Percentiles rank a stretch among this genome's conserved stretches.
Conservation (phyloP, 2,888 invertebrate genomes). For the Pocota personata region DNA sequence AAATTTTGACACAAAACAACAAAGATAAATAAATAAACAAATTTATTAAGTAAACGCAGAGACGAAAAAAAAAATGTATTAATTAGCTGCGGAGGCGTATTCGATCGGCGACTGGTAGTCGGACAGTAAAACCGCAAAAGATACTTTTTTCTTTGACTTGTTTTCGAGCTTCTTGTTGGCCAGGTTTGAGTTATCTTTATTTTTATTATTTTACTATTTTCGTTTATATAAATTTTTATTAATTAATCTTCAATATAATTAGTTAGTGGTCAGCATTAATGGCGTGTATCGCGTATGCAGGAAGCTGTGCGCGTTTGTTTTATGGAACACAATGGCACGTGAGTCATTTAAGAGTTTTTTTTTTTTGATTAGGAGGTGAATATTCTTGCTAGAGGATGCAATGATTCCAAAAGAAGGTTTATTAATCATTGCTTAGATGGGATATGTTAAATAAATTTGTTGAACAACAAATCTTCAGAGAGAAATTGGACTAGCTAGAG, state of each 20-base stretch:
- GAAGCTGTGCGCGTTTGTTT: background rate
- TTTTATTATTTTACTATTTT: background rate
- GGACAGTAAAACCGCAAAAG: constrained; percentile 28
- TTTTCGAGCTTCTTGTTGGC: constrained; percentile 23
- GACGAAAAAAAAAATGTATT: background rate
- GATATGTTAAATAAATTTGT: background rate
- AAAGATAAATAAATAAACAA: constrained; percentile 17
- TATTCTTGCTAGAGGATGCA: background rate
- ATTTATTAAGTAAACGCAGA: constrained; percentile 21
- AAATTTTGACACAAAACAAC: constrained; percentile 23
- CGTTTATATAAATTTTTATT: background rate
- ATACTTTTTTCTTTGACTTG: background rate
- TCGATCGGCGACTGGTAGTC: constrained; percentile 39
- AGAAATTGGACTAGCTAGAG: too few species aligned
- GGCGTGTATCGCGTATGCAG: constrained; percentile 37
- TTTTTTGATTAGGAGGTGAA: background rate
- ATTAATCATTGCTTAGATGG: background rate
- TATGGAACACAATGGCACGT: background rate
- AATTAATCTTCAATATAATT: constrained; percentile 32
- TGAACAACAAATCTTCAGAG: too few species aligned
- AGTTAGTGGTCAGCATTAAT: constrained; percentile 19
- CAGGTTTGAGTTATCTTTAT: background rate
- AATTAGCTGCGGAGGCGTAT: constrained; percentile 42
- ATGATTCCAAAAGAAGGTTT: background rate
- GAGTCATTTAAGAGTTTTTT: background rate